A percentile compares a stretch with the other conserved stretches of the same genome.
phyloP scores from a whole-genome alignment of 2,113 vertebrate species.

The Recurvirostra avosetta region DNA sequence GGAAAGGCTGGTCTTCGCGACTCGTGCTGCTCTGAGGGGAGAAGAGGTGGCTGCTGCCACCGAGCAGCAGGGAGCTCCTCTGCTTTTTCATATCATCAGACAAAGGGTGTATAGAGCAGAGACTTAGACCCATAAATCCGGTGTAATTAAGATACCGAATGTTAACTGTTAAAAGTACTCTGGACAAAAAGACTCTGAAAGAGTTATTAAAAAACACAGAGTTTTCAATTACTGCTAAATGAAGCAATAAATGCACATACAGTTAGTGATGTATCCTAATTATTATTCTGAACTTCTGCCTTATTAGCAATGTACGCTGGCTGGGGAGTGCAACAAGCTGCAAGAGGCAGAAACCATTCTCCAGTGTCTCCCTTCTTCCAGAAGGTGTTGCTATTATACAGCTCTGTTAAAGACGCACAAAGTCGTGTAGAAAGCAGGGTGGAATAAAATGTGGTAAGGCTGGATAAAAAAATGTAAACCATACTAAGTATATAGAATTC shows the following conservation, averaged over 20 bases:
- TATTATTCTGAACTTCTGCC: not conserved
- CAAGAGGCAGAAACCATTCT: not conserved
- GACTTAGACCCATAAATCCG: not conserved
- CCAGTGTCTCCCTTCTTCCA: slow-evolving; percentile 48
- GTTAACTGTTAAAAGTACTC: not conserved
- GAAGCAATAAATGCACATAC: slow-evolving; percentile 26
- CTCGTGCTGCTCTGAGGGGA: not conserved
- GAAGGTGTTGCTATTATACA: slow-evolving; percentile 73
- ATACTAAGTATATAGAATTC: slow-evolving; percentile 63
- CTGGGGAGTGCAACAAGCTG: not conserved
- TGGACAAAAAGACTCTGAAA: not conserved
- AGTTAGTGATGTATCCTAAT: slow-evolving; percentile 9
- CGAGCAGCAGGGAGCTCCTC: not conserved
- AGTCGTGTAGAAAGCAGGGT: not conserved
- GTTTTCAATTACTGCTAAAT: not conserved
- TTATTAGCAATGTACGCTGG: not conserved
- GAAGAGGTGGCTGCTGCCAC: not conserved
- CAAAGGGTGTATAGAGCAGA: not conserved
- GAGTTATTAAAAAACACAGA: not conserved
- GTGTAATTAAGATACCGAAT: not conserved
- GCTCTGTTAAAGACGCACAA: not conserved
- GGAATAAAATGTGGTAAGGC: slow-evolving; percentile 57
- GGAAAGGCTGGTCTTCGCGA: accelerated
- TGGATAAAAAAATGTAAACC: slow-evolving; percentile 68
- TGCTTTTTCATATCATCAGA: not conserved